Evolutionary conservation across 1,140 invertebrate genomes (phyloP), one percentile per base, ranked within the genome.

Genomic region (Zaprionus vittiger): DNA sequence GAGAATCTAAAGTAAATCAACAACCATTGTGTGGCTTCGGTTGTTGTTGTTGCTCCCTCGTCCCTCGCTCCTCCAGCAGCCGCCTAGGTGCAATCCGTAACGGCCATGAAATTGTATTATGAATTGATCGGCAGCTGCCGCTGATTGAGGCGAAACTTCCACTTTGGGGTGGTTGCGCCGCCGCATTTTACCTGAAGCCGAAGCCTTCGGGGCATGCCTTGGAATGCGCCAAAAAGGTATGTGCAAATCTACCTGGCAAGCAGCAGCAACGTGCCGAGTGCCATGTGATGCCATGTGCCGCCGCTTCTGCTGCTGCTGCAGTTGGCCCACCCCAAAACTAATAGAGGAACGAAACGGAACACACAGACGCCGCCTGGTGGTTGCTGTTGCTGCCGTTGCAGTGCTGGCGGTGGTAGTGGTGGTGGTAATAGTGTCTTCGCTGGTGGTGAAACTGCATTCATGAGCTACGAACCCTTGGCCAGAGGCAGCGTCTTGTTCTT

Each of bases 171-270:
- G 77, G 68, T 34, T 80, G 74, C 83, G 77, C 81, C 81, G 66
- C 57, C 60, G 73, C 73, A 90, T 69, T 77, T 75, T 90, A 90
- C 85, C 81, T 90, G 85, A 59, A 67, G 81, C 14, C 57, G 61
- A 47, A 41, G 41, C 44, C 54, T 31, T 14, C 12, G 34, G 26
- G 44, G 41, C 81, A 77, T 86, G 70, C 80, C 77, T 82, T 91
- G 86, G 86, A 91, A 91, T 91, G 86, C 83, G 86, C 85, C 82
- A 90, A 82, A 59, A 70, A 83, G 89, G 89, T 89, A 77, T 63
- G 76, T 85, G 89, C 89, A 81, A 89, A 91, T 67, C 90, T 91
- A 91, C 90, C 90, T 91, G 90, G 90, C 84, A 67, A 75, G 84
- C 81, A 71, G 49, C 47, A 20, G 71, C 68, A 79, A 61, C 60